These are phyloP conservation scores for Mantis religiosa DNA, from an alignment of 2,888 invertebrate genomes.

Conservation along the genomic window DNA sequence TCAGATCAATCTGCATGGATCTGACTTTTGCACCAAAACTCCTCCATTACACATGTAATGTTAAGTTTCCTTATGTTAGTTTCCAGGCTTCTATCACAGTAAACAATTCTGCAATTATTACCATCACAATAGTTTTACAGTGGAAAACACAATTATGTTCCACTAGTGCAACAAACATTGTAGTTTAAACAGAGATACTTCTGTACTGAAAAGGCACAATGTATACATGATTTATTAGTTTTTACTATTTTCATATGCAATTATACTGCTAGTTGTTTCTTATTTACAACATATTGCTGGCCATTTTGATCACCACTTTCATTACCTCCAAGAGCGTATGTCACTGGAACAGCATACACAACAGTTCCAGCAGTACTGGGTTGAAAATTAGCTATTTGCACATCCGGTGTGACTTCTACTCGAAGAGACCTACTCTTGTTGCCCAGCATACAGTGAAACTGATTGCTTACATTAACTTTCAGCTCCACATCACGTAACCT, in stretches of 20 bases:
- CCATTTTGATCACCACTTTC: not conserved
- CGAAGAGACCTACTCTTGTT: slow-evolving; percentile 64
- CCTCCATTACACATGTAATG: no score
- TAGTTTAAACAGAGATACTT: no score
- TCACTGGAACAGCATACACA: slow-evolving; percentile 26
- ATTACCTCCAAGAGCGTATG: slow-evolving; percentile 7
- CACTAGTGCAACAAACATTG: no score
- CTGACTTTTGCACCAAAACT: no score
- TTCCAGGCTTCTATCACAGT: no score
- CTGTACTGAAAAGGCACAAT: no score
- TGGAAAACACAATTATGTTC: no score
- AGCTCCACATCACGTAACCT: slow-evolving; percentile 69
- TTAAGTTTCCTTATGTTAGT: no score
- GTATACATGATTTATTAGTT: not conserved
- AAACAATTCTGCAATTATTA: no score
- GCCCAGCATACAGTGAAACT: slow-evolving; percentile 77
- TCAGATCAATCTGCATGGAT: no score
- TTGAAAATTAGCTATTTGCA: slow-evolving; percentile 11
- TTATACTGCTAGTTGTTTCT: not conserved
- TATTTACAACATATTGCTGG: not conserved
- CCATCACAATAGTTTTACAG: no score
- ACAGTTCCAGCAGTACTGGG: slow-evolving; percentile 17
- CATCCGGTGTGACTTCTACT: slow-evolving; percentile 47
- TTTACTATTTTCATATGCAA: not conserved
- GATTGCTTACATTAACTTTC: slow-evolving; percentile 64